Conservation (phyloP, 2,888 invertebrate species). For the Ichneumoninae sp. region DNA sequence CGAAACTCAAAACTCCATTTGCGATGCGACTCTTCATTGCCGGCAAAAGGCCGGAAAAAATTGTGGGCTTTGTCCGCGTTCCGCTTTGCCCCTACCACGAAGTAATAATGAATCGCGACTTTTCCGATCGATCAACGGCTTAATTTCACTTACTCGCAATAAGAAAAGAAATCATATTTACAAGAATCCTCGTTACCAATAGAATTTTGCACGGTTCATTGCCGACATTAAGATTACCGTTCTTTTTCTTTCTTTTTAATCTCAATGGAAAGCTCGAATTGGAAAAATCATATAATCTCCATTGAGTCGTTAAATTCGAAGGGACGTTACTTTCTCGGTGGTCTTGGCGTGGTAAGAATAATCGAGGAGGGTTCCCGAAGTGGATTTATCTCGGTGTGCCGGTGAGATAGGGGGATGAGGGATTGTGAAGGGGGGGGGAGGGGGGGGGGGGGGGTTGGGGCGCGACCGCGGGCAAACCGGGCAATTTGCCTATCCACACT, state of each 20-base stretch:
- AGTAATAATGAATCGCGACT: background rate
- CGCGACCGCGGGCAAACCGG: constrained; percentile 33
- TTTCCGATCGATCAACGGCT: background rate
- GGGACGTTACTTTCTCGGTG: constrained; percentile 39
- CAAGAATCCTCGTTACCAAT: background rate
- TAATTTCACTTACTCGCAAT: background rate
- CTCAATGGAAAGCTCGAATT: constrained; percentile 1
- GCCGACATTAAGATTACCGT: background rate
- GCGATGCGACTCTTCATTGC: too few relatives aligned
- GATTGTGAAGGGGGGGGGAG: constrained; percentile 10
- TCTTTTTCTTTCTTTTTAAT: background rate
- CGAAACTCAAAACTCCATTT: too few relatives aligned
- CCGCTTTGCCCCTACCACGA: background rate
- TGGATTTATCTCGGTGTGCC: constrained; percentile 49
- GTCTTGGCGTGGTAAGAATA: constrained; percentile 35
- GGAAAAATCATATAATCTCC: constrained; percentile 39
- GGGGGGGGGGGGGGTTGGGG: background rate
- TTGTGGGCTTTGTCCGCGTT: background rate
- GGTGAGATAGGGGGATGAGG: constrained; percentile 48
- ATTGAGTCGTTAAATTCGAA: constrained; percentile 42
- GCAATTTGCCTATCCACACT: constrained; percentile 68
- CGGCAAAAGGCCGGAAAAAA: background rate
- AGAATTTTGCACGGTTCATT: background rate
- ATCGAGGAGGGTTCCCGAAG: constrained; percentile 46
- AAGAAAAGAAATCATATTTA: constrained; percentile 3